Conservation (phyloP, 2,113 vertebrate species). For the Zosterops pallidus region DNA sequence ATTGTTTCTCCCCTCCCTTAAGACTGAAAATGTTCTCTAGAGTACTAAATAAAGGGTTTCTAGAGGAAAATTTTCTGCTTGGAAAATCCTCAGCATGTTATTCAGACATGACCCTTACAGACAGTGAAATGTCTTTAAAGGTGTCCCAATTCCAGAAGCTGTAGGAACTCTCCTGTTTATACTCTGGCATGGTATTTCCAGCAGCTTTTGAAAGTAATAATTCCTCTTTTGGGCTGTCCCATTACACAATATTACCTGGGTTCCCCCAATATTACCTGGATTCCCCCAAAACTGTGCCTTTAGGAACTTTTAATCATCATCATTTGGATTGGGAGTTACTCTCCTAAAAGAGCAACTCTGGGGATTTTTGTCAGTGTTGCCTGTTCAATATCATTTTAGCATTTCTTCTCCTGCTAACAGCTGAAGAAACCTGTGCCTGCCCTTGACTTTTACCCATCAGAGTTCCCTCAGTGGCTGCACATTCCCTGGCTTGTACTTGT, state of each 20-base stretch:
- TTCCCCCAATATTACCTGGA: background rate
- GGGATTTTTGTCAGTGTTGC: background rate
- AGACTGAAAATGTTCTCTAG: too few relatives aligned
- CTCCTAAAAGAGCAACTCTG: background rate
- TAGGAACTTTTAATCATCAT: background rate
- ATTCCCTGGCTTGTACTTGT: background rate
- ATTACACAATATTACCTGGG: background rate
- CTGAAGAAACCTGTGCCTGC: background rate
- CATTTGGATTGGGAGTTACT: background rate
- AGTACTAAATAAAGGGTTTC: too few relatives aligned
- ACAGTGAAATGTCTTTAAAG: too few relatives aligned
- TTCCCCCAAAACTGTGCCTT: background rate
- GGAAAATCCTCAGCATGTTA: too few relatives aligned
- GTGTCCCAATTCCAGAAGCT: too few relatives aligned
- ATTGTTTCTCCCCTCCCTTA: too few relatives aligned
- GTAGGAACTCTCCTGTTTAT: too few relatives aligned
- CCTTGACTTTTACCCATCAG: background rate
- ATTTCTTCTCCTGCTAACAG: background rate
- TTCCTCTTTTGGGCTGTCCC: too few relatives aligned
- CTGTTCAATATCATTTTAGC: background rate
- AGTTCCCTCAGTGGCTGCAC: background rate
- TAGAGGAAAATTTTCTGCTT: too few relatives aligned
- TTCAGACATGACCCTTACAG: too few relatives aligned
- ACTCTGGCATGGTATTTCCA: too few relatives aligned
- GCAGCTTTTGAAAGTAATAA: too few relatives aligned